Base-by-base conservation (phyloP, 92 coral and sea anemone species). In the Umimayanthus kanabou region DNA sequence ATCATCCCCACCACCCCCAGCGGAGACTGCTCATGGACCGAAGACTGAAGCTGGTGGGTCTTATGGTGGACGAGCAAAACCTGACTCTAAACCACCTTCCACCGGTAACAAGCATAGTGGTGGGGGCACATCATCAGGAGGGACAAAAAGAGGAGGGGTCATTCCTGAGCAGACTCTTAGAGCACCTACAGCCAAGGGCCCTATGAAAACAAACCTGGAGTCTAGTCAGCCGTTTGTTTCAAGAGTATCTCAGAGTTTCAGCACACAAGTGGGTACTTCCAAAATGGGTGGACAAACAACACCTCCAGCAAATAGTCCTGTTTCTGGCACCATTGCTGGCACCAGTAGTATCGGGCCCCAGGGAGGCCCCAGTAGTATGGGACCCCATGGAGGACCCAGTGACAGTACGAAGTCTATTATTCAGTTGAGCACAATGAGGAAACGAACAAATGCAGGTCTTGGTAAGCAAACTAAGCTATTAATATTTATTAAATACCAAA, bases 381-480 rank as follows among this genome's bases (percentile, higher is more conserved):
- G 79, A 20, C 28, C 85, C 28, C 87, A 20, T 2, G 69, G 9
- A 25, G 86, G 33, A 16, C 53, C 80, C 40, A 90, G 86, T 33
- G 96, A 89, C 76, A 93, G 96, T 85, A 95, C 98, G 11, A 90
- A 90, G 90, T 92, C 98, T 37, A 92, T 93, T 74, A 94, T 95
- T 45, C 93, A 96, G 79, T 94, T 98, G 61, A 97, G 99, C 73
- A 92, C 93, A 9, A 86, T 90, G 70, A 91, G 99, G 81, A 97
- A 97, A 75, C 88, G 96, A 76, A 95, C 98, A 72, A 92, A 90
- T 28, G 99, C 97, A 30, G 96, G 96, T 16, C 83, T 94, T 37
- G 94, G 98, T 96, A 77, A 71, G 90, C 6, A 20, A 25, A 45
- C 66, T 8, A 61, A 20, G 69, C 26, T 61, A 22, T 22, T 33